phyloP scores from a whole-genome alignment of 2,888 invertebrate species.

The Quadroppia sp. region DNA sequence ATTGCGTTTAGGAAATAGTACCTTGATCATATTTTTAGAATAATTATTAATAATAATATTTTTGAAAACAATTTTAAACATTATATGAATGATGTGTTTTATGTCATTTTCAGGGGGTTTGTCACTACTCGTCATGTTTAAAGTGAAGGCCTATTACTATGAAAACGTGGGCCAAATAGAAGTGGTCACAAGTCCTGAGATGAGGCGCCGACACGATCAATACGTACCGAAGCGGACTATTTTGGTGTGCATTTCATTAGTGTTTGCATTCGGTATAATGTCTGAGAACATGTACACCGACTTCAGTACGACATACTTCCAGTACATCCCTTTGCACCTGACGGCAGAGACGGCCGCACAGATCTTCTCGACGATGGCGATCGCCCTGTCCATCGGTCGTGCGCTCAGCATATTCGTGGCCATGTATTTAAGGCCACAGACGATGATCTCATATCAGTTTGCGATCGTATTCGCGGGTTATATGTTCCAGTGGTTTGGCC shows the following conservation, averaged over 20 bases:
- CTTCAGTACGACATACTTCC: conserved; percentile 22
- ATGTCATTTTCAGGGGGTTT: neutral
- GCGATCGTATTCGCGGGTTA: conserved; percentile 3
- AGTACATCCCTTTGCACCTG: neutral
- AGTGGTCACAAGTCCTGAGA: neutral
- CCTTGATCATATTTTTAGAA: neutral
- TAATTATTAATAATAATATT: neutral
- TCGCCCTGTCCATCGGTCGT: conserved; percentile 20
- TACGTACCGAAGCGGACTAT: neutral
- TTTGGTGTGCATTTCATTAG: neutral
- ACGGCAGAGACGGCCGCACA: neutral
- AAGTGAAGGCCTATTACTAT: neutral
- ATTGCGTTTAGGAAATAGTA: neutral
- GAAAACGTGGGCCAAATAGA: neutral
- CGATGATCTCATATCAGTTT: conserved; percentile 23
- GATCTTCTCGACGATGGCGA: neutral
- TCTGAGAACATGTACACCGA: conserved; percentile 30
- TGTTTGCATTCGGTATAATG: conserved; percentile 4
- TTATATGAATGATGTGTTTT: neutral
- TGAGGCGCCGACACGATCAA: neutral
- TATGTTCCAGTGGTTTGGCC: neutral
- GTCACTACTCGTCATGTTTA: neutral
- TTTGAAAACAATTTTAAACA: neutral
- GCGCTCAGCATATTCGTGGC: conserved; percentile 25
- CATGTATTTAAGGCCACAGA: conserved; percentile 32